Evolutionary conservation across 2,113 vertebrate genomes (phyloP), one percentile per base, ranked within the genome.

Genomic region (Nothoprocta perdicaria): DNA sequence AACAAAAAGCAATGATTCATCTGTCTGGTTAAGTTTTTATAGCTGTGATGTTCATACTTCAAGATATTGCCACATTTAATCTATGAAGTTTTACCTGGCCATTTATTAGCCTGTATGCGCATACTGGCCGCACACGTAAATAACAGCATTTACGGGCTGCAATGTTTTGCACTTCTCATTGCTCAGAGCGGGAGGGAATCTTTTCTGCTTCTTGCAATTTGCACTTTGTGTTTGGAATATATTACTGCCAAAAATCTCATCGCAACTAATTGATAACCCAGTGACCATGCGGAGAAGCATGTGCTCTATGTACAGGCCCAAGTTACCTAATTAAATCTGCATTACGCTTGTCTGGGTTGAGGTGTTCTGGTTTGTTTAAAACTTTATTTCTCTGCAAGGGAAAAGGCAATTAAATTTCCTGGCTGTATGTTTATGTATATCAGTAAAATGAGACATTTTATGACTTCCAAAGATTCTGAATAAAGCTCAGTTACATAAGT

Each of bases 391-490:
- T 86, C 69, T 38, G 41, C 83, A 84, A 81, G 76, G 80, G 76
- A 82, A 77, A 78, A 75, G 91, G 84, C 90, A 95, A 78, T 88
- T 60, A 90, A 95, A 95, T 53, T 45, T 95, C 78, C 55, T 88
- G 67, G 74, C 80, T 88, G 60, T 95, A 74, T 89, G 93, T 96
- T 95, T 96, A 80, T n/a, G 38, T 91, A 29, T 84, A 50, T 93
- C 41, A 24, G 90, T 78, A 61, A 86, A 95, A 93, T 29, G 84
- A 95, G 79, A 89, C 52, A 2, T 95, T 96, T 97, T 96, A 92
- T 96, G 95, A 95, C 71, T 95, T 96, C 79, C 81, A 92, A 55
- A 94, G 92, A 92, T 93, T 95, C 96, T 94, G 91, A 97, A 95
- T 97, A 97, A 97, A 97, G 94, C 91, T 80, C 68, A 0, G 76